Conservation (phyloP, 2,797 vertebrate genomes). For the Pangasius krempfi region DNA sequence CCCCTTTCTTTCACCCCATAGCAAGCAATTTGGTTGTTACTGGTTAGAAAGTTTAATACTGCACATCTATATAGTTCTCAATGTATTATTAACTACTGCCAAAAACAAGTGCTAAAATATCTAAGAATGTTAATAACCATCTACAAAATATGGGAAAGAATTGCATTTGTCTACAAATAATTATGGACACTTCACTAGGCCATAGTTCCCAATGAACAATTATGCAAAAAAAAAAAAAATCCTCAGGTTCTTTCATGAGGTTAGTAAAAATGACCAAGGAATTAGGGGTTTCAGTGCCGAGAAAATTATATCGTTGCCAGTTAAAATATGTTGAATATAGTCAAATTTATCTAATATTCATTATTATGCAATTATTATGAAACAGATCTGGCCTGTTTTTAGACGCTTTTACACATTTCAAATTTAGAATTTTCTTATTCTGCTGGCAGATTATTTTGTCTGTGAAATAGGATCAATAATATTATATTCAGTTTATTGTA, state of each 20-base stretch:
- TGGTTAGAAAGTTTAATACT: not conserved
- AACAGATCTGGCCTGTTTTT: not conserved
- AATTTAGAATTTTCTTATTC: not conserved
- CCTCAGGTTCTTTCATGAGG: not conserved
- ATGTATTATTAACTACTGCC: not conserved
- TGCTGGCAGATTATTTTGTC: not conserved
- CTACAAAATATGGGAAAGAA: not conserved
- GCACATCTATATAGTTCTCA: not conserved
- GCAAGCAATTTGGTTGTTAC: not conserved
- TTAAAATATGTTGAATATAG: not conserved
- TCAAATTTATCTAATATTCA: not conserved
- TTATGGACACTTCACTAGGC: not conserved
- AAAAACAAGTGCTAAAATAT: not conserved
- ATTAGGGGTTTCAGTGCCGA: not conserved
- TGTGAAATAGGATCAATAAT: not conserved
- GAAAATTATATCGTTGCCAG: not conserved
- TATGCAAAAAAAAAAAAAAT: not conserved
- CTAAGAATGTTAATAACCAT: not conserved
- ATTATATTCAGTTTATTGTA: not conserved
- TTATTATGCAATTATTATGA: not conserved
- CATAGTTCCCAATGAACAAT: not conserved
- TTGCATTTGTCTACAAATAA: not conserved
- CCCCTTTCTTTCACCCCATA: not conserved
- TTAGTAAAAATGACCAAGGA: not conserved
- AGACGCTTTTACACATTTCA: not conserved